Base-by-base conservation (phyloP, 2,888 invertebrate genomes). In the Lepidochrysops patricia region DNA sequence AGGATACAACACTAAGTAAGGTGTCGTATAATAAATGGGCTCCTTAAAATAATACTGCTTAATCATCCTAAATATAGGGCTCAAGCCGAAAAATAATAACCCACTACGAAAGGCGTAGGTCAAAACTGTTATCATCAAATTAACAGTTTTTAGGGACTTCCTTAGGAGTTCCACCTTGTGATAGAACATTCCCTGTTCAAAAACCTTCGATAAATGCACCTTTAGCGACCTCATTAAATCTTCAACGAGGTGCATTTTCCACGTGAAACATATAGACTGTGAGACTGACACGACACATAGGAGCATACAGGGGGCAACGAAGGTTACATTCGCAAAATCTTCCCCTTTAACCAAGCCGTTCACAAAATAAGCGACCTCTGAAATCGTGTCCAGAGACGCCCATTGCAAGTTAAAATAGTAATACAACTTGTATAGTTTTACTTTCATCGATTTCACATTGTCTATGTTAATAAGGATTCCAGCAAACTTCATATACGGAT, bases 1-100 rank as follows among this genome's bases (percentile, higher is more conserved):
- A 2, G 81, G 81, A 70, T 78, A 82, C 63, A 69, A 70, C 13
- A 74, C 13, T 4, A 71, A 5, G 63, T 75, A 82, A 0, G 80
- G 82, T 13, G 73, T 60, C 29, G 67, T 62, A 6, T 79, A 64
- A 52, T 68, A 64, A 1, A 79, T 26, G 64, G 74, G 63, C 2
- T 73, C 73, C 0, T 73, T 70, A 13, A 62, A 61, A 4, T 62
- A 66, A 63, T 79, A 82, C n/a, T 60, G 50, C 4, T 50, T 50
- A 2, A 26, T 26, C 6, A 50, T 50, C 26, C 26, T 50, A 25
- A 50, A 50, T 26, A 50, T 50, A 1, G 50, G 50, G 5, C 25
- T 50, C 13, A 50, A 25, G n/a, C 50, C 13, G n/a, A 50, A 50
- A 26, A 50, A 50, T 13, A 2, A 2, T 0, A 50, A 0, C 1